These are phyloP conservation scores for Syritta pipiens DNA, from an alignment of 2,888 invertebrate species.

Conservation along the genomic window DNA sequence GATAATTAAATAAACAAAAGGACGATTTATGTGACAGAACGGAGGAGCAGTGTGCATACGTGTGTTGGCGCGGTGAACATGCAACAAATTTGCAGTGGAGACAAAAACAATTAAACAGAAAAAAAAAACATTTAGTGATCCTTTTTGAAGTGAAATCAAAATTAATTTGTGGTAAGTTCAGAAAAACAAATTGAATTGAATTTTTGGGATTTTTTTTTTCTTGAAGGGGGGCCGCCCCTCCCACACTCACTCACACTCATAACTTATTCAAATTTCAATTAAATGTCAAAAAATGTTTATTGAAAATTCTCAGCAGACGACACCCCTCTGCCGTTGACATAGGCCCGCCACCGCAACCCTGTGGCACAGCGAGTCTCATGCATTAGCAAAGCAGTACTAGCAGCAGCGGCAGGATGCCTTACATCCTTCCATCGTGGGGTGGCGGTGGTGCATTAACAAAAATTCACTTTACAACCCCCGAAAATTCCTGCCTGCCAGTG, in stretches of 20 bases:
- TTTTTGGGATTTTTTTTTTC: neutral
- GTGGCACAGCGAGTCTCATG: neutral
- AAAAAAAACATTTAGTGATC: conserved; percentile 7
- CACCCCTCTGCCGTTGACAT: conserved; percentile 7
- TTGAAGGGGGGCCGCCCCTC: neutral
- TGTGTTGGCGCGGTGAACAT: conserved; percentile 51
- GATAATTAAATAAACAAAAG: conserved; percentile 68
- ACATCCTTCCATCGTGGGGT: neutral
- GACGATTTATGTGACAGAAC: conserved; percentile 57
- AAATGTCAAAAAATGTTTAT: conserved; percentile 44
- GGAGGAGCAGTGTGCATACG: neutral
- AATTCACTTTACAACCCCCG: conserved; percentile 54
- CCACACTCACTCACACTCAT: neutral
- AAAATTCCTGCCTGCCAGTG: conserved; percentile 34
- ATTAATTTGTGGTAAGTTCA: conserved; percentile 46
- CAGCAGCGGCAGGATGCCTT: neutral
- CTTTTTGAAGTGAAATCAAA: conserved; percentile 1
- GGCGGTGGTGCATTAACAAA: conserved; percentile 51
- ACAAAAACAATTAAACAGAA: neutral
- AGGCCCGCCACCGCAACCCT: too few species aligned
- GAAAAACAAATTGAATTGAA: too few species aligned
- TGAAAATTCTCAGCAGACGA: conserved; percentile 15
- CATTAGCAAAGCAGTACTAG: conserved; percentile 13
- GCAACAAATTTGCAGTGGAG: conserved; percentile 43
- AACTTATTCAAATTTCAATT: conserved; percentile 67